Evolutionary conservation across 2,797 vertebrate genomes (phyloP).

Genomic region (Myotis daubentonii): DNA sequence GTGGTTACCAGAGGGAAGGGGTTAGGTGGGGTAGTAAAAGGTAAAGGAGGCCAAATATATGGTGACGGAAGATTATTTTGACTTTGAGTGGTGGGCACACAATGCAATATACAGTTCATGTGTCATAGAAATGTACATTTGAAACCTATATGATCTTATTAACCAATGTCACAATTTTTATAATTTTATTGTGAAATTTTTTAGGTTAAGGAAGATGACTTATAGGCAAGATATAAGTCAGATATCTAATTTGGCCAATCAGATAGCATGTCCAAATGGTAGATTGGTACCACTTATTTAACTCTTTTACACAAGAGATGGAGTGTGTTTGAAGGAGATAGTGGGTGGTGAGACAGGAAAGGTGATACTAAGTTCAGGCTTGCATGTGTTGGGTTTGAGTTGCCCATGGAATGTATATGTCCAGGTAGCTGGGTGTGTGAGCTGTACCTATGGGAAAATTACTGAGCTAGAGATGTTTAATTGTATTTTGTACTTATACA

Average conservation of each 20-base stretch:
- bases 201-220: neutral
- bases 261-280: too few relatives aligned
- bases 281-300: neutral
- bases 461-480: neutral
- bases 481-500: slow-evolving; percentile 2
- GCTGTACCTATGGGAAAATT: neutral
- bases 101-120: neutral
- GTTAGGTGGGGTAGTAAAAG: neutral
- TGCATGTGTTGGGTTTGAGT: neutral
- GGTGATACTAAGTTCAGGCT: neutral
- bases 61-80: neutral
- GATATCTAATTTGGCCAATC: neutral
- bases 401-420: neutral
- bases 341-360: neutral
- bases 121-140: neutral
- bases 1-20: neutral
- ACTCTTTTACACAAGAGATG: neutral
- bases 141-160: neutral
- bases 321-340: neutral
- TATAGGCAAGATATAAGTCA: neutral
- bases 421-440: neutral
- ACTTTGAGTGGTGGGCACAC: neutral
- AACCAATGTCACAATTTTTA: neutral
- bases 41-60: neutral
- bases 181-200: neutral